Evolutionary conservation across 2,113 vertebrate genomes (phyloP), one percentile per base, ranked within the genome.

Genomic region (Smithornis capensis): DNA sequence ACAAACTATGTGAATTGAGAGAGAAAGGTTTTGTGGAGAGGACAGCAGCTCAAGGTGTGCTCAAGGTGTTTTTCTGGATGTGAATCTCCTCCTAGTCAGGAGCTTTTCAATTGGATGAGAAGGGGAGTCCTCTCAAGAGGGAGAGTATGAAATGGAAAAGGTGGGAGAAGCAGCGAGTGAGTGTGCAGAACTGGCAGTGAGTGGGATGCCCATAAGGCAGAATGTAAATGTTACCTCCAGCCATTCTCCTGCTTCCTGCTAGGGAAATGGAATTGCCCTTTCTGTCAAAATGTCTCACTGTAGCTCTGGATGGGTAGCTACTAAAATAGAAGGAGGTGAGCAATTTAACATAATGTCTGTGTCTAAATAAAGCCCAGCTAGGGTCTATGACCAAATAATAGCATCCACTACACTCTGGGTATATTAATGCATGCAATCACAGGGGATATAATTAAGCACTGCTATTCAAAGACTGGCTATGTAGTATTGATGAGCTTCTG

Each of bases 221-320:
- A 94, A 89, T 90, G 91, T 95, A 94, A 95, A 96, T 92, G 81
- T 92, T 95, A 95, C 77, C 53, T 85, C 53, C 62, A 96, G 69
- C 67, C 87, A 23, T 91, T 65, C 74, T 82, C 21, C 53, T 60
- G 50, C 57, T 92, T 94, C 63, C 78, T 92, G 62, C 40, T 19
- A 35, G 70, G 73, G 70, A 90, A 91, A 31, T 11, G 25, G 60
- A 96, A 96, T 92, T 94, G 90, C 85, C 79, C 82, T 90, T 95
- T 94, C 78, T 2, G 0, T 90, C 88, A 85, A 67, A 92, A 82
- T 2, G 28, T 85, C 78, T 93, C 62, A 29, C 82, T 85, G 14
- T 28, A 80, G 57, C 75, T 90, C 49, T 79, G 74, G 14, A 35
- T 89, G 74, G 53, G 57, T 68, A 83, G 67, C 40, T 87, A 89